These are phyloP conservation scores for Oasisia sp. DNA, from an alignment of 2,888 invertebrate species.

Conservation along the genomic window DNA sequence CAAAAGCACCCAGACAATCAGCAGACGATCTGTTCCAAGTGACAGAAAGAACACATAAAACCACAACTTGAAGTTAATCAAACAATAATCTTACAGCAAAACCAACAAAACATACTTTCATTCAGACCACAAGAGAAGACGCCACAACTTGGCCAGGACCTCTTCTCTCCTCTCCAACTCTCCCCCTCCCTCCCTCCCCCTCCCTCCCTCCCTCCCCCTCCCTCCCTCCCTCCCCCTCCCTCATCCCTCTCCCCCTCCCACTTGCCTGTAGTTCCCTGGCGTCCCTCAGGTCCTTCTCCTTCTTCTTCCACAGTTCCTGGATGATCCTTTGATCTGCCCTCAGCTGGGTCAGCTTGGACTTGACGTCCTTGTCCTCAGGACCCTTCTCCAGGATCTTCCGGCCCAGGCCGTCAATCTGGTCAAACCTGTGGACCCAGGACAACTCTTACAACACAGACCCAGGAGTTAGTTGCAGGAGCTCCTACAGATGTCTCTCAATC, in stretches of 20 bases:
- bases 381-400: constrained; percentile 73
- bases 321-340: constrained; percentile 82
- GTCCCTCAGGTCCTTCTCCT: constrained; percentile 86
- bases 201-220: not conserved
- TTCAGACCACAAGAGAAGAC: too few relatives aligned
- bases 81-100: too few relatives aligned
- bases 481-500: too few relatives aligned
- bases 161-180: too few relatives aligned
- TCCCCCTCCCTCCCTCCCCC: not conserved
- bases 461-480: not conserved
- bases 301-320: constrained; percentile 81
- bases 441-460: not conserved
- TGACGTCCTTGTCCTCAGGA: constrained; percentile 80
- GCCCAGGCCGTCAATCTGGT: constrained; percentile 67
- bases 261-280: constrained; percentile 80
- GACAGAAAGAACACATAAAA: too few relatives aligned
- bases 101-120: too few relatives aligned
- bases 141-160: too few relatives aligned
- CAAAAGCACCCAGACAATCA: too few relatives aligned
- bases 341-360: constrained; percentile 77
- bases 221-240: not conserved
- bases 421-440: constrained; percentile 49
- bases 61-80: too few relatives aligned
- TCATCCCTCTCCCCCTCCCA: not conserved
- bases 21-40: too few relatives aligned